Evolutionary conservation across 2,888 invertebrate genomes (phyloP).

Genomic region (Tipula lateralis): DNA sequence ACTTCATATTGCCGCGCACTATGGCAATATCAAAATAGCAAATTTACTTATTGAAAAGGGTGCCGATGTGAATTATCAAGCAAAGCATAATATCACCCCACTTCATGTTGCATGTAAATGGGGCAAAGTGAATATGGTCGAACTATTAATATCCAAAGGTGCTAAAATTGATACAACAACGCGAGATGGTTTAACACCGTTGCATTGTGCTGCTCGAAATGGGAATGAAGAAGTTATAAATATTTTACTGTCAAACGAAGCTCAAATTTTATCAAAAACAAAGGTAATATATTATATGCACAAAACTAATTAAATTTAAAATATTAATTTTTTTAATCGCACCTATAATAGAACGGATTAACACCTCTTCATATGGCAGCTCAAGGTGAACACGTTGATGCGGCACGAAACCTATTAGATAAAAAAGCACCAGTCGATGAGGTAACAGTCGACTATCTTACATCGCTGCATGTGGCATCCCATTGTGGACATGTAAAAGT

Average conservation of each 20-base stretch:
- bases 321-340: conserved; percentile 26
- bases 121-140: conserved; percentile 93
- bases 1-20: conserved; percentile 96
- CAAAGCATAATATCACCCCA: conserved; percentile 97
- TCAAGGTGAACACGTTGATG: conserved; percentile 97
- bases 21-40: conserved; percentile 94
- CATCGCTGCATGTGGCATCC: conserved; percentile 93
- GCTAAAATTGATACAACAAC: conserved; percentile 92
- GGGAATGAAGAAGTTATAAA: conserved; percentile 95
- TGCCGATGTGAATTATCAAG: conserved; percentile 92
- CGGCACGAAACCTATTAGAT: conserved; percentile 83
- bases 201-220: conserved; percentile 95
- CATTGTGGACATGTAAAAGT: conserved; percentile 92
- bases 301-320: neutral
- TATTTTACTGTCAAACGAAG: conserved; percentile 78
- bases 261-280: conserved; percentile 92
- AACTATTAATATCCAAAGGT: conserved; percentile 78
- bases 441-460: conserved; percentile 96
- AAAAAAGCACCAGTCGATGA: conserved; percentile 98
- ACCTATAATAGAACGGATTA: conserved; percentile 75
- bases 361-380: conserved; percentile 99
- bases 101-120: conserved; percentile 98
- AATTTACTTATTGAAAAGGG: conserved; percentile 81
- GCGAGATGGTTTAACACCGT: conserved; percentile 88
- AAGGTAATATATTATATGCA: conserved; percentile 63